Base-by-base conservation (phyloP, 2,113 vertebrate species). In the Polyodon spathula region DNA sequence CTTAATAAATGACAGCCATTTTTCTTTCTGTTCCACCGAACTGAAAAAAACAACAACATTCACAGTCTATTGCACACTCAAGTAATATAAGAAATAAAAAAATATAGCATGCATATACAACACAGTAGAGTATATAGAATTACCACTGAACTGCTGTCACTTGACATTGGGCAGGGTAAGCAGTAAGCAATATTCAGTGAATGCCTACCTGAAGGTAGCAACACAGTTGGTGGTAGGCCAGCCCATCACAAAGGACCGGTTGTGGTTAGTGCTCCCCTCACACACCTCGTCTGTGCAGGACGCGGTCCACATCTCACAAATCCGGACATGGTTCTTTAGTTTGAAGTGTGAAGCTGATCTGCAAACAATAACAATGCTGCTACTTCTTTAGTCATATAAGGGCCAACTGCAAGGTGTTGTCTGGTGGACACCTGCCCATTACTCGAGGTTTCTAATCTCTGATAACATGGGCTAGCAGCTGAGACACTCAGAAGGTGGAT, bases 201-300 rank as follows among this genome's bases (percentile, higher is more conserved):
- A 0, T 37, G 73, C 73, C 63, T 88, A 96, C 95, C 95, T 92
- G 85, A 97, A 98, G 41, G 90, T 91, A 55, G 85, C 94, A 68
- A 94, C 93, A n/a, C 85, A 94, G 84, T 97, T 98, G 68, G 86
- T 90, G 2, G 89, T 93, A 60, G 95, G 95, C 95, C 95, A 98
- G 65, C 94, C 94, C 77, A 98, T 69, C 68, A 97, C 93, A 16
- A 98, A 98, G 68, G 93, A 94, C 56, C 72, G 84, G 61, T 84
- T 80, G 1, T 82, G 74, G 61, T 75, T 88, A 2, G 86, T 91
- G 75, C 88, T 92, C 39, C 89, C 90, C 68, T 97, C 94, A 66
- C 89, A 97, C 54, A 97, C 93, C 77, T 96, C 94, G 14, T 95
- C 94, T 73, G 89, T 81, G 74, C 93, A 97, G 67, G 75, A 84